Evolutionary conservation across 2,888 invertebrate genomes (phyloP), one percentile per base, ranked within the genome.

Genomic region (Parthenolecanium corni): DNA sequence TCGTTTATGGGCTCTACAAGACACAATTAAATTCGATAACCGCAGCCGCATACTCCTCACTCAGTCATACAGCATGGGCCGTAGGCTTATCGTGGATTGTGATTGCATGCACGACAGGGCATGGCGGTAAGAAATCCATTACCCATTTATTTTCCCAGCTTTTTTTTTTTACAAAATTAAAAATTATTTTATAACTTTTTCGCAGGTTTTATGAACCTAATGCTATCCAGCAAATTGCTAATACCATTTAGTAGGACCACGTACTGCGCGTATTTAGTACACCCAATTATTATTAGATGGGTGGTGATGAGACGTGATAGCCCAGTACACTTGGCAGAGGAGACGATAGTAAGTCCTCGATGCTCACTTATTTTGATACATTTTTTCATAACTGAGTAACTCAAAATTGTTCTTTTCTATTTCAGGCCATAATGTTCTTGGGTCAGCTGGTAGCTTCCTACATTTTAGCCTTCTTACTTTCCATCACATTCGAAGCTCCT

Each of bases 171-270:
- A 31, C 4, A 31, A 31, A 31, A 9, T 4, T 9, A 31, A 31
- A 31, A 31, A 31, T 31, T 6, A 31, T 31, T 4, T 9, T 4
- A 23, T 23, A 3, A 23, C 21, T 5, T 21, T 18, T 49, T 56
- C 44, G n/a, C 42, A 77, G 77, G 77, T 62, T 76, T 82, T 73
- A 80, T 88, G 46, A 84, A 84, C 56, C 78, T 78, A 38, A 75
- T 89, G 69, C 77, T 90, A 14, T 84, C 89, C 1, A 81, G 86
- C 25, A 83, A 87, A 9, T 79, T 84, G 65, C 76, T 89, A 63
- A 89, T 89, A 75, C 89, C 89, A 64, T 85, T 89, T 75, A 89
- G 89, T 61, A 78, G 89, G 68, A 86, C 89, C 16, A 90, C 89
- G 49, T 90, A 90, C 74, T 90, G 89, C 73, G 86, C 89, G 0